A percentile compares a stretch with the other conserved stretches of the same genome.
These are phyloP conservation scores for Rhegmatorhina hoffmannsi DNA, from an alignment of 2,113 vertebrate genomes.

Conservation along the genomic window DNA sequence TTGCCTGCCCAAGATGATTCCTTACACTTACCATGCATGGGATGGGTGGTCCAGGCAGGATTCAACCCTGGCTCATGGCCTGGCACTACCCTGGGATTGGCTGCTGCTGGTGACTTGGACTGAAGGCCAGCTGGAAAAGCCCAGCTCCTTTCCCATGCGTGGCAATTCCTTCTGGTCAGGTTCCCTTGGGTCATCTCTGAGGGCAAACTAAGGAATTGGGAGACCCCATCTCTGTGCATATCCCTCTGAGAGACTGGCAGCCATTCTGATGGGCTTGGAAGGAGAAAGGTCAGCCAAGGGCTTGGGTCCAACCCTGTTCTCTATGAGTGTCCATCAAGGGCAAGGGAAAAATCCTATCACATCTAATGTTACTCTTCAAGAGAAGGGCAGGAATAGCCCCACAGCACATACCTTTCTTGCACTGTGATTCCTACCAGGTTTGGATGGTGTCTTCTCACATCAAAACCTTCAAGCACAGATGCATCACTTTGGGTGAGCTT, in stretches of 20 bases:
- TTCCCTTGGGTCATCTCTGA: neutral
- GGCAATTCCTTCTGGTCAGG: neutral
- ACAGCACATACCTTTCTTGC: neutral
- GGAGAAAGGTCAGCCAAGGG: neutral
- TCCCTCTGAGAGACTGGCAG: neutral
- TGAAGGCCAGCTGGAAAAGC: too few relatives aligned
- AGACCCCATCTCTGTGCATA: neutral
- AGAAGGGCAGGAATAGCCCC: neutral
- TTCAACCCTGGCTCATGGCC: too few relatives aligned
- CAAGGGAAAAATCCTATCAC: rapidly evolving
- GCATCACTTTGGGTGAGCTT: neutral
- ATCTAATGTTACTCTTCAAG: neutral
- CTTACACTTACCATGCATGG: neutral
- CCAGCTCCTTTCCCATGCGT: too few relatives aligned
- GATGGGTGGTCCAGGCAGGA: too few relatives aligned
- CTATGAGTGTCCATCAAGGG: neutral
- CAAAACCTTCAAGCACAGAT: rapidly evolving
- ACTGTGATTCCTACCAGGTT: neutral
- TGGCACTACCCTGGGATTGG: too few relatives aligned
- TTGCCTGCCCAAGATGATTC: neutral
- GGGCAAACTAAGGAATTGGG: neutral
- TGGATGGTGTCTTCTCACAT: neutral
- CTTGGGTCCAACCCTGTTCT: neutral
- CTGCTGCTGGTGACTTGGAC: too few relatives aligned
- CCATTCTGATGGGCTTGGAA: neutral